A percentile compares a stretch with the other conserved stretches of the same genome.
These are phyloP conservation scores for Natator depressus DNA, from an alignment of 2,113 vertebrate species.

Conservation along the genomic window DNA sequence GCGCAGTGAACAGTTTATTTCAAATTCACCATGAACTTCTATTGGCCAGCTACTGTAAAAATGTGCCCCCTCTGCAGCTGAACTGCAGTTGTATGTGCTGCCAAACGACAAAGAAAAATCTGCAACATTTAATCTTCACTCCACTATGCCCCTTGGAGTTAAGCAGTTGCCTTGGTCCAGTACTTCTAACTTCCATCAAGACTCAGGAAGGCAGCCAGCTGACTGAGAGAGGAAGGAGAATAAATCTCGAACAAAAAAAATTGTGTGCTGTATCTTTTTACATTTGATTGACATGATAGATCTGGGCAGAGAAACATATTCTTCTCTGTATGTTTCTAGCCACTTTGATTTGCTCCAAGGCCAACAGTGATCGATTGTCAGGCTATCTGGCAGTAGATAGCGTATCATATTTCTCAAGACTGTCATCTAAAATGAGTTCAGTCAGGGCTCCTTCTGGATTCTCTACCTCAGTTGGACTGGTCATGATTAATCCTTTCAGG, in stretches of 20 bases:
- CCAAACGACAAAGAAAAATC: background rate
- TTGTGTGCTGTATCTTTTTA: background rate
- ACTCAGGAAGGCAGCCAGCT: background rate
- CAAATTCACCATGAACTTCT: background rate
- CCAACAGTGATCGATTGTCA: background rate
- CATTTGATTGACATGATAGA: constrained; percentile 8
- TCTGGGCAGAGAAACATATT: background rate
- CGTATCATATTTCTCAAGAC: background rate
- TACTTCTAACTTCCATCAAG: background rate
- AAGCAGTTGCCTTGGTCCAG: background rate
- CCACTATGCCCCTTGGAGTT: rapidly evolving
- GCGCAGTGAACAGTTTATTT: background rate
- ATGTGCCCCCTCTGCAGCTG: background rate
- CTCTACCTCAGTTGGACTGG: background rate
- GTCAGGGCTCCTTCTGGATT: background rate
- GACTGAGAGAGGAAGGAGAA: background rate
- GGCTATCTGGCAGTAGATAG: background rate
- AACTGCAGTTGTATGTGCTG: background rate
- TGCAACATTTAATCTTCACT: background rate
- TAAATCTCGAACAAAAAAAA: background rate
- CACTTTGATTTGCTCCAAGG: background rate
- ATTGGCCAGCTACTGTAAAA: background rate
- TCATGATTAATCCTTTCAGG: background rate
- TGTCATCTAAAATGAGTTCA: constrained; percentile 9
- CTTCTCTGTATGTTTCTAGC: background rate